Evolutionary conservation across 1,140 invertebrate species (phyloP), one percentile per base, ranked within the genome.

Genomic region (Streblospio benedicti): DNA sequence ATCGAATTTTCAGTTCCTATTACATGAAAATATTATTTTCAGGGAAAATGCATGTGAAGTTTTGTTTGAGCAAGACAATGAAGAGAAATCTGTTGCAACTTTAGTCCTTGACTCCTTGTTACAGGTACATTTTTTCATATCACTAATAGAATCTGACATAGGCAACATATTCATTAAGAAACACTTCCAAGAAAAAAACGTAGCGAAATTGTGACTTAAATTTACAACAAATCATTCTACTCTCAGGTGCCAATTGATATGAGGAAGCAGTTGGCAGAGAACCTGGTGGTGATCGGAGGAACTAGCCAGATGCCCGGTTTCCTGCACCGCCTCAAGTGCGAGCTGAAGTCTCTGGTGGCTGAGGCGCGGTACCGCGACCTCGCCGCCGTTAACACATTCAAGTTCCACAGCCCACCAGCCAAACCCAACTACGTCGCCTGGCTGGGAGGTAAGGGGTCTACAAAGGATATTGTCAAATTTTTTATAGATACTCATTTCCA

Each of bases 361-460:
- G 67, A 73, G 55, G 82, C 82, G 52, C 77, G 82, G 27, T 91
- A 91, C 70, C 78, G 80, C 9, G 75, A 83, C 0, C 81, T 83
- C 61, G 76, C 90, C 23, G 82, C 83, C 64, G 71, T 89, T 16
- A 68, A 72, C 41, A 80, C 74, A n/a, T 87, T 91, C 66, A 86
- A 86, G 71, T 88, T 92, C 69, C 89, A 91, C 69, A 79, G 80
- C 14, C 78, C 85, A 23, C 89, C 90, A 4, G 85, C 84, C 41
- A 88, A 89, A 71, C 85, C 87, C 53, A 94, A 94, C 79, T 93
- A 87, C 71, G 84, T 86, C 4, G 83, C 85, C 28, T 93, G 91
- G 91, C 76, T 92, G 12, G 90, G 90, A 72, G 87, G 84, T 85
- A 78, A 72, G 68, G 52, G 9, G 1, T n/a, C n/a, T n/a, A n/a